These are phyloP conservation scores for Zootermopsis nevadensis DNA, from an alignment of 2,888 invertebrate species.

Conservation along the genomic window DNA sequence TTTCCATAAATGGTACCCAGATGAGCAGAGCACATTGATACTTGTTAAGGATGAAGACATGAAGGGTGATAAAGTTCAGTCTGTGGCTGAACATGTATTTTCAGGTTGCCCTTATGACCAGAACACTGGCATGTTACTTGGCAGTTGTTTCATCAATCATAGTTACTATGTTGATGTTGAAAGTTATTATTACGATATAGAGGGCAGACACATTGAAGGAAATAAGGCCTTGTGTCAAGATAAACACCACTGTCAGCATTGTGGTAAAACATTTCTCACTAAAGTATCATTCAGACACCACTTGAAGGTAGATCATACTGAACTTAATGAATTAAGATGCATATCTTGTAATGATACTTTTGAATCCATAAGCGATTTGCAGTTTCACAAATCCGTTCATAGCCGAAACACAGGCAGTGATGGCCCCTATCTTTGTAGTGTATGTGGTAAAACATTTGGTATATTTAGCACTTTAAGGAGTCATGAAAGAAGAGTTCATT, in stretches of 20 bases:
- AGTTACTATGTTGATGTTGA: neutral
- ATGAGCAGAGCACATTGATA: neutral
- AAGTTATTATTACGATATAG: neutral
- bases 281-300: neutral
- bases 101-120: neutral
- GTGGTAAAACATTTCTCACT: conserved; percentile 6
- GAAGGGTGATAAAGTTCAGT: neutral
- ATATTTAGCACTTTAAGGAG: neutral
- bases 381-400: neutral
- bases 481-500: conserved; percentile 9
- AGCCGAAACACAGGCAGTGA: neutral
- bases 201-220: neutral
- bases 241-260: neutral
- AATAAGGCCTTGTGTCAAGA: neutral
- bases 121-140: neutral
- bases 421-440: neutral
- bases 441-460: conserved; percentile 31
- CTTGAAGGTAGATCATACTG: neutral
- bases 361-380: neutral
- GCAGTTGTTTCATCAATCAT: neutral
- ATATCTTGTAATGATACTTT: neutral
- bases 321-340: conserved; percentile 7
- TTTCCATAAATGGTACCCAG: neutral
- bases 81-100: neutral
- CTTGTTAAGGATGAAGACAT: conserved; percentile 4